Evolutionary conservation across 1,140 invertebrate genomes (phyloP).

Genomic region (Leucophenga varia): DNA sequence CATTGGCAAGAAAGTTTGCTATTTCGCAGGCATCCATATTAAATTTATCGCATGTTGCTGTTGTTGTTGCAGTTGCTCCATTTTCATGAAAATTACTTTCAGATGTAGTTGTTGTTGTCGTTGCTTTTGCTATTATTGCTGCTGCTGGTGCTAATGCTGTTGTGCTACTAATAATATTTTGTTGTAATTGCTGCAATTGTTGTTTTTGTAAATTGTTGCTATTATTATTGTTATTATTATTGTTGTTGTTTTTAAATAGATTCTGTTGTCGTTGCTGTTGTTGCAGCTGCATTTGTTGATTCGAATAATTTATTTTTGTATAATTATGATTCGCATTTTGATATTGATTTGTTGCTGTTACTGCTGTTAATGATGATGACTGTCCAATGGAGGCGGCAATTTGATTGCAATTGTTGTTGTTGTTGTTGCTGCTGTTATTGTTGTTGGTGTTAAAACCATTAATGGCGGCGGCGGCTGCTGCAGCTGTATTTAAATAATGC

Average conservation of each 20-base stretch:
- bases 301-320: slow-evolving; percentile 22
- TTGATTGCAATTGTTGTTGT: slow-evolving; percentile 7
- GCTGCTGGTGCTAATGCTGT: neutral
- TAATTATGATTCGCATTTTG: too few species aligned
- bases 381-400: slow-evolving; percentile 36
- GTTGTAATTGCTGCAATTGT: neutral
- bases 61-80: slow-evolving; percentile 13
- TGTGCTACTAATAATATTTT: neutral
- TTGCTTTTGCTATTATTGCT: slow-evolving; percentile 7
- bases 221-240: slow-evolving; percentile 4
- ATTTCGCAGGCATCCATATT: slow-evolving; percentile 76
- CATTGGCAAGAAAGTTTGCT: slow-evolving; percentile 75
- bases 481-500: neutral
- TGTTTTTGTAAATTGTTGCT: slow-evolving; percentile 1
- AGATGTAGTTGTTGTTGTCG: slow-evolving; percentile 1
- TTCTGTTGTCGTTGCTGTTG: slow-evolving; percentile 23
- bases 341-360: slow-evolving; percentile 18
- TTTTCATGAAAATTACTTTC: slow-evolving; percentile 5
- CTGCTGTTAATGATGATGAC: slow-evolving; percentile 30
- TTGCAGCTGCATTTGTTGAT: slow-evolving; percentile 31
- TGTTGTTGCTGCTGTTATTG: neutral
- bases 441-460: slow-evolving; percentile 11
- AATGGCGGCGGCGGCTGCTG: slow-evolving; percentile 20
- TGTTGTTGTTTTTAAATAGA: slow-evolving; percentile 13
- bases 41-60: slow-evolving; percentile 32